Evolutionary conservation across 2,888 invertebrate species (phyloP), one percentile per base, ranked within the genome.

Genomic region (Muscina levida): DNA sequence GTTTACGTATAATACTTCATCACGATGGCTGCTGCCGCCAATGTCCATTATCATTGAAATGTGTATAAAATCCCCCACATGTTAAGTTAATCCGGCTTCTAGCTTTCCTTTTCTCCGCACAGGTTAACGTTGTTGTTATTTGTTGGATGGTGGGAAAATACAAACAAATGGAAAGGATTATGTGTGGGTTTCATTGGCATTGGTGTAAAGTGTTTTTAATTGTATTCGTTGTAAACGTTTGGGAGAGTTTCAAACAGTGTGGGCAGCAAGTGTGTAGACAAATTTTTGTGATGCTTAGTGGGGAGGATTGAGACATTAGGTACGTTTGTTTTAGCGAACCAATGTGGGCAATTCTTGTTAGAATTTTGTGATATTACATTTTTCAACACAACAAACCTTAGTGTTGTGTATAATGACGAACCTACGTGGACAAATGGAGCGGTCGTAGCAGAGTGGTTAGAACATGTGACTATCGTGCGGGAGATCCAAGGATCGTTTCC

Each of bases 151-250:
- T n/a, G 19, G 8, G 19, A 48, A 19, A 15, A 48, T 48, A 19
- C 17, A 48, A 48, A 48, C 10, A 48, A 48, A 17, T 48, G 15
- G 17, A 53, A 68, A 68, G 79, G 79, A 79, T 79, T 79, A 76
- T 70, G 65, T 2, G 42, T 13, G 10, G 3, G 17, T 19, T 17
- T 79, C 8, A 31, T 31, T 79, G 76, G 72, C 70, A 56, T 72
- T 76, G 68, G 72, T 72, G 76, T 76, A 76, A 68, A 75, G 72
- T 72, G 56, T 79, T 76, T 77, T 76, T 79, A 79, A 79, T 79
- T 76, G 79, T 70, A 31, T 8, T 31, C n/a, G n/a, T 56, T 79
- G 79, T 66, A 75, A 72, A 76, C 68, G 22, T 79, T 79, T 42
- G n/a, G n/a, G n/a, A n/a, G 48, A 62, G 48, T 76, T 31, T 72